A percentile compares a stretch with the other conserved stretches of the same genome.
These are phyloP conservation scores for Enteromius paludinosus DNA, from an alignment of 2,797 vertebrate genomes.

Conservation along the genomic window DNA sequence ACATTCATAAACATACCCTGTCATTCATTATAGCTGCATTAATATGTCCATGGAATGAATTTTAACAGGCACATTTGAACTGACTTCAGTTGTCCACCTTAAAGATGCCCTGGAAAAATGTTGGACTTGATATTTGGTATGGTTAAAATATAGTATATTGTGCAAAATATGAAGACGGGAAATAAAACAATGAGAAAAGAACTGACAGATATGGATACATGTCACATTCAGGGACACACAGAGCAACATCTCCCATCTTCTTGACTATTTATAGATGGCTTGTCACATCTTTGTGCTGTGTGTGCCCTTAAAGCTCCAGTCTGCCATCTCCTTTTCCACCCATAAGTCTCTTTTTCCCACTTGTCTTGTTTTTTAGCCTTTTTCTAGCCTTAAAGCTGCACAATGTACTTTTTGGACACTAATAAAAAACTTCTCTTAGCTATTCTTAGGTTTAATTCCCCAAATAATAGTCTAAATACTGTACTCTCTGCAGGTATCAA, in stretches of 20 bases:
- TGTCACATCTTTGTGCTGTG: neutral
- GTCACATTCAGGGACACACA: neutral
- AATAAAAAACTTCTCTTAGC: neutral
- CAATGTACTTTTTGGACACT: neutral
- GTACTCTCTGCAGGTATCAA: neutral
- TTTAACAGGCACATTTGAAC: neutral
- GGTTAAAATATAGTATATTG: neutral
- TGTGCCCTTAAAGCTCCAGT: neutral
- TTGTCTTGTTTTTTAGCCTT: neutral
- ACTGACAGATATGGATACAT: neutral
- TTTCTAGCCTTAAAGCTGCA: neutral
- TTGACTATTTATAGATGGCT: constrained; percentile 28
- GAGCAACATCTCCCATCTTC: neutral
- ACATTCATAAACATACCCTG: neutral
- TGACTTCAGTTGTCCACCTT: neutral
- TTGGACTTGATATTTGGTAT: neutral
- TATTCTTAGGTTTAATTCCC: neutral
- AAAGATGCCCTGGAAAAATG: neutral
- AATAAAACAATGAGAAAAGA: neutral
- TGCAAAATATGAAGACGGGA: neutral
- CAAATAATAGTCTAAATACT: neutral
- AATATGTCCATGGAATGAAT: neutral
- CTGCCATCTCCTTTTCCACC: neutral
- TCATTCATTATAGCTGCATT: neutral
- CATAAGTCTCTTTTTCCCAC: neutral